Base-by-base conservation (phyloP, 2,888 invertebrate species). In the Phaedon cochleariae region DNA sequence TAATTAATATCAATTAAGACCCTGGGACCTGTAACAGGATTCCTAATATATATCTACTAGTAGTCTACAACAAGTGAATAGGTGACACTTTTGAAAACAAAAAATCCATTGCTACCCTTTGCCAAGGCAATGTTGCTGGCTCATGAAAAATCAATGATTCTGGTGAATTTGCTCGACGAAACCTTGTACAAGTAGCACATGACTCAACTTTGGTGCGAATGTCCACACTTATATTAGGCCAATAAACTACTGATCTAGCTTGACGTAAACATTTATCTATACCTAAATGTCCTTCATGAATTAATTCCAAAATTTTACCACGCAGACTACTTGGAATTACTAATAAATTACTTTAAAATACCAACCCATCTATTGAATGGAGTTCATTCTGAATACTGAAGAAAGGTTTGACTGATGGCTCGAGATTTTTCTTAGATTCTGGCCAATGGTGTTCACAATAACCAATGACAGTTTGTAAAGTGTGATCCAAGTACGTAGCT, bases 221-320 rank as follows among this genome's bases (percentile, higher is more conserved):
- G 12, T 55, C 55, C 7, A 55, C 41, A 22, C 21, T n/a, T 20
- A 55, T 55, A n/a, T 41, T 55, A 37, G 41, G 41, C 54, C 41
- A 55, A 21, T 55, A 55, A 5, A 55, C 41, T n/a, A 34, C 34
- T 54, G 54, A 17, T 3, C 58, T 18, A 29, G 59, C 49, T 15
- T n/a, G 21, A 9, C 59, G 18, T 15, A 34, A 10, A 59, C 49
- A 59, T 49, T 34, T 59, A 18, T 59, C 59, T 12, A 48, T 48
- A 21, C 58, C 58, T 26, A 46, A 29, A 59, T 59, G 59, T 31
- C 59, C 59, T 29, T 59, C 29, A 31, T 59, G 48, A 4, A 59
- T 48, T 9, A 34, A 9, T 9, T 34, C 31, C 10, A 1, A 5
- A 9, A 34, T 9, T 34, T 34, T 34, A 9, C 9, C 2, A 9